Evolutionary conservation across 2,888 invertebrate genomes (phyloP).

Genomic region (Rhodophaea formosa): DNA sequence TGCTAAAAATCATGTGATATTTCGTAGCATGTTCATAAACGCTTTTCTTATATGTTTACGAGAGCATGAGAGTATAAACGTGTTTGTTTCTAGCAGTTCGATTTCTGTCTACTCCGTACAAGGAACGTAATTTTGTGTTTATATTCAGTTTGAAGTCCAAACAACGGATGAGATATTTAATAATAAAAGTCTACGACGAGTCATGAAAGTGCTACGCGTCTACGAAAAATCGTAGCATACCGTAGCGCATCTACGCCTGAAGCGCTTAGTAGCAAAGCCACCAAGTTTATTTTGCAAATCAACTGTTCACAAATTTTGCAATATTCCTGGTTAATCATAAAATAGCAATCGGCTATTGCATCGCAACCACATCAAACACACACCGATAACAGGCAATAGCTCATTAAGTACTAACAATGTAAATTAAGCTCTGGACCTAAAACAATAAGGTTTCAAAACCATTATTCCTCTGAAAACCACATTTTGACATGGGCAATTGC

Average conservation of each 20-base stretch:
- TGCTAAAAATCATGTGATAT: no score
- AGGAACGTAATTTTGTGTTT: no score
- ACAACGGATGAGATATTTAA: background rate
- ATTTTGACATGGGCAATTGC: constrained; percentile 8
- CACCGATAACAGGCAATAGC: background rate
- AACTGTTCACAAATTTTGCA: background rate
- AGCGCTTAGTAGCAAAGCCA: background rate
- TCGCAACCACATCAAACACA: background rate
- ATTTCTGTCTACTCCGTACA: no score
- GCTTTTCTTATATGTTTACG: no score
- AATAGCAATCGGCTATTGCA: constrained; percentile 4
- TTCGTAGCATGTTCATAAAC: no score
- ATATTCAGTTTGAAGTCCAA: no score
- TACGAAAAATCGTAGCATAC: background rate
- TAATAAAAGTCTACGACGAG: background rate
- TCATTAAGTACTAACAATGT: constrained; percentile 1
- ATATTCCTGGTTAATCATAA: background rate
- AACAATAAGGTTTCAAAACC: background rate
- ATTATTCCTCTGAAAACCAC: constrained; percentile 3
- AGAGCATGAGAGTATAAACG: no score
- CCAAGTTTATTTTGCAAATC: background rate
- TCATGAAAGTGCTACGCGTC: background rate
- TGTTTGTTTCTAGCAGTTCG: no score
- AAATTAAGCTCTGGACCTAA: background rate
- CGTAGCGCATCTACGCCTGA: background rate